Base-by-base conservation (phyloP, 37 sponge, comb jelly and placozoan genomes). In the Petrosia ficiformis region DNA sequence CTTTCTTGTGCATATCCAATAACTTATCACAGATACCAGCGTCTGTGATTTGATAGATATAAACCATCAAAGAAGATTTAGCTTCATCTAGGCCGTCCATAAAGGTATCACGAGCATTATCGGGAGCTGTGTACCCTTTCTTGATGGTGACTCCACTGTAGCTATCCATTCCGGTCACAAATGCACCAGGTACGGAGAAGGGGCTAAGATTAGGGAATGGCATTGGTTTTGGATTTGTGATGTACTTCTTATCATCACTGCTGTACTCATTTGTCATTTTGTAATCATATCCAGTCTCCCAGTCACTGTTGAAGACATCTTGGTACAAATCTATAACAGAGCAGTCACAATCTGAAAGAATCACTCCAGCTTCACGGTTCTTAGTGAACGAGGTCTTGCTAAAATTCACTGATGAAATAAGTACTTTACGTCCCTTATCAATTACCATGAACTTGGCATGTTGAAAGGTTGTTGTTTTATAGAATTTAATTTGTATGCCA, bases 341-440 rank as follows among this genome's bases (percentile, higher is more conserved):
- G 57, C 78, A 84, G 43, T 59, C 34, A 31, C 81, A 82, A 36
- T 73, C 77, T 33, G 68, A 72, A 31, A 93, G 22, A 10, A 93
- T 76, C 36, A 93, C 90, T n/a, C 94, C 94, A 11, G 94, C 94
- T 65, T 93, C 94, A 33, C 94, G 68, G 78, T 93, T 93, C 86
- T 71, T 73, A 33, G 52, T 79, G 74, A 93, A 93, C 0, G 94
- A 89, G 3, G 94, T 93, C 24, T 87, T 34, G 48, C 87, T 89
- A 74, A 85, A 93, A 87, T 93, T 93, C 59, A 93, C 94, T 0
- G 94, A 93, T 25, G 94, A 93, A 19, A 93, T 73, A 6, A 80
- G 69, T 0, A 89, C 88, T 44, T 80, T 78, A 68, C 71, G 85
- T 11, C 94, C 94, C 25, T 86, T 77, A 77, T 93, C 94, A 29